These are phyloP conservation scores for Xerus inauris DNA, from an alignment of 2,113 vertebrate species.

Conservation along the genomic window DNA sequence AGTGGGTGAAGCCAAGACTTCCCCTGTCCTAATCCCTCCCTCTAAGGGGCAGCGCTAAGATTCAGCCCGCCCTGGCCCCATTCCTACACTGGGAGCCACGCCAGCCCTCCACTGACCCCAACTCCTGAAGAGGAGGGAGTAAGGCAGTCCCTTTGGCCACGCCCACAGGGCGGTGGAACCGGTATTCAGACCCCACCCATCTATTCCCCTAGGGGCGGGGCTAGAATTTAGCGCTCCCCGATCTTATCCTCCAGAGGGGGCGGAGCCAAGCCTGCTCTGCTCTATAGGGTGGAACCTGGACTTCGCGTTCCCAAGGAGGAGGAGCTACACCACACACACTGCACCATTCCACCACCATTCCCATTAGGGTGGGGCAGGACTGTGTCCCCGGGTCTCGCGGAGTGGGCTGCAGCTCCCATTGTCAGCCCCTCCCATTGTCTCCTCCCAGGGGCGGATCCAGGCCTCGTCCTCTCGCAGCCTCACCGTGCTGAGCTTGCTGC, in stretches of 20 bases:
- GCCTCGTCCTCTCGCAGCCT: constrained; percentile 40
- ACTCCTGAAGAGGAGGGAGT: no score
- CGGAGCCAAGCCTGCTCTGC: background rate
- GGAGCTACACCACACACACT: background rate
- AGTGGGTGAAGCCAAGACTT: background rate
- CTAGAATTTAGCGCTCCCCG: fast-evolving
- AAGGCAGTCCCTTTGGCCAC: no score
- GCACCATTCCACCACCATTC: fast-evolving
- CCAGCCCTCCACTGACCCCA: no score
- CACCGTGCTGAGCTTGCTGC: constrained; percentile 95
- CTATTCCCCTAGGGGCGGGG: background rate
- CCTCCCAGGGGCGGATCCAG: background rate
- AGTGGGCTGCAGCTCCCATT: background rate
- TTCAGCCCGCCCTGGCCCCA: fast-evolving
- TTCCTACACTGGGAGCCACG: no score
- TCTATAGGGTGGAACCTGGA: background rate
- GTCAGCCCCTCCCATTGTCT: background rate
- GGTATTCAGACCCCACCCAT: background rate
- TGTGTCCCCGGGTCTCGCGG: background rate
- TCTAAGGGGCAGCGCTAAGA: background rate
- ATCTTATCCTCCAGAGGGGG: background rate
- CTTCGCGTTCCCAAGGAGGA: background rate
- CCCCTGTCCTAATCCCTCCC: background rate
- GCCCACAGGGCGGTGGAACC: background rate
- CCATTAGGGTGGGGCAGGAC: background rate